phyloP scores from a whole-genome alignment of 2,113 vertebrate genomes.

The Bos javanicus region DNA sequence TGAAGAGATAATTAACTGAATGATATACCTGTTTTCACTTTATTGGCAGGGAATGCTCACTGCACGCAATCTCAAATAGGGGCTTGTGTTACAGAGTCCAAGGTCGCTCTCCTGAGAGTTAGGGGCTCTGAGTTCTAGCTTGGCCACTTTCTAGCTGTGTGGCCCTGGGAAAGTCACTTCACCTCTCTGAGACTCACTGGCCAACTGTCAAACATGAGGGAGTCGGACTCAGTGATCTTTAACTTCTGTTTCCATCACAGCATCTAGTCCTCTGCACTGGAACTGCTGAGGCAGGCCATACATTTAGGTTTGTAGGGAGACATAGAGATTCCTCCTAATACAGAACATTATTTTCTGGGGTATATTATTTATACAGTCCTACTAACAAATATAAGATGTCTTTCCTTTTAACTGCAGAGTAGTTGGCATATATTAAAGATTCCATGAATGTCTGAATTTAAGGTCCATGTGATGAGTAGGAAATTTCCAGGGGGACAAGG shows the following conservation, averaged over 20 bases:
- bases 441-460: neutral
- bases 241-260: neutral
- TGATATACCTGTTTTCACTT: neutral
- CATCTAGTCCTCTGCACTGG: neutral
- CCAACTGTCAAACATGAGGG: neutral
- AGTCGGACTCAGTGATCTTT: rapidly evolving
- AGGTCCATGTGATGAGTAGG: neutral
- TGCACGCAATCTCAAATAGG: neutral
- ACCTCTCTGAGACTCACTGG: neutral
- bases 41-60: neutral
- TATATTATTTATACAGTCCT: neutral
- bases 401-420: neutral
- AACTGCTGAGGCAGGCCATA: neutral
- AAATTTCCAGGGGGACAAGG: neutral
- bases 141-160: neutral
- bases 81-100: neutral
- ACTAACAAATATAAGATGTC: neutral
- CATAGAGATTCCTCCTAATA: neutral
- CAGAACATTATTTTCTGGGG: neutral
- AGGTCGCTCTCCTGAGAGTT: neutral
- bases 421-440: neutral
- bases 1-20: neutral
- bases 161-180: neutral
- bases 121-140: neutral
- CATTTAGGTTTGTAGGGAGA: neutral